These are phyloP conservation scores for Melanerpes formicivorus DNA, from an alignment of 2,113 vertebrate species.

Conservation along the genomic window DNA sequence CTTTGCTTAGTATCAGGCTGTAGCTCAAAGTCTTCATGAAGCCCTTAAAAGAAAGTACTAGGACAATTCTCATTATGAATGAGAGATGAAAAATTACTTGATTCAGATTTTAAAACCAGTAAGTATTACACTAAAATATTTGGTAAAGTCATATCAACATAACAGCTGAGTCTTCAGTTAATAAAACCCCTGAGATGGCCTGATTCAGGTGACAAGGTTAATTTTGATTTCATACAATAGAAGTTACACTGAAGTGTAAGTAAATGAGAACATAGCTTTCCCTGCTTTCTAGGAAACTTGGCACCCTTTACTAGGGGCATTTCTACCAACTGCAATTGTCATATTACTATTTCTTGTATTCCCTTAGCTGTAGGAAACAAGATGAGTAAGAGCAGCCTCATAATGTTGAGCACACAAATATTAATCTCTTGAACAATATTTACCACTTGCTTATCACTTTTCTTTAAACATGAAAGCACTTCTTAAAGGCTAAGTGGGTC, in stretches of 20 bases:
- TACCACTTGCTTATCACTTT: constrained; percentile 32
- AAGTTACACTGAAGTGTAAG: background rate
- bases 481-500: background rate
- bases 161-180: background rate
- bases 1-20: background rate
- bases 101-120: background rate
- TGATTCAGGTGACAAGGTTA: background rate
- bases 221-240: background rate
- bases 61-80: background rate
- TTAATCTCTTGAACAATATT: constrained; percentile 52
- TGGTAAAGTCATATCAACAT: background rate
- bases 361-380: constrained; percentile 42
- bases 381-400: constrained; percentile 64
- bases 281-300: background rate
- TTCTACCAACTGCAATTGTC: background rate
- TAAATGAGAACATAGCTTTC: background rate
- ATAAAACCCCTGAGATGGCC: background rate
- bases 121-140: background rate
- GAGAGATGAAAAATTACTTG: background rate
- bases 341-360: constrained; percentile 51
- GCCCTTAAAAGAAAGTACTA: background rate
- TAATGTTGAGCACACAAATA: constrained; percentile 66
- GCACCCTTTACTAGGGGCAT: background rate
- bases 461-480: constrained; percentile 29
- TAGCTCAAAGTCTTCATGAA: background rate